Percentiles rank a stretch among this genome's conserved stretches.
phyloP scores from a whole-genome alignment of 2,797 vertebrate genomes.

The Phataginus tetradactyla region DNA sequence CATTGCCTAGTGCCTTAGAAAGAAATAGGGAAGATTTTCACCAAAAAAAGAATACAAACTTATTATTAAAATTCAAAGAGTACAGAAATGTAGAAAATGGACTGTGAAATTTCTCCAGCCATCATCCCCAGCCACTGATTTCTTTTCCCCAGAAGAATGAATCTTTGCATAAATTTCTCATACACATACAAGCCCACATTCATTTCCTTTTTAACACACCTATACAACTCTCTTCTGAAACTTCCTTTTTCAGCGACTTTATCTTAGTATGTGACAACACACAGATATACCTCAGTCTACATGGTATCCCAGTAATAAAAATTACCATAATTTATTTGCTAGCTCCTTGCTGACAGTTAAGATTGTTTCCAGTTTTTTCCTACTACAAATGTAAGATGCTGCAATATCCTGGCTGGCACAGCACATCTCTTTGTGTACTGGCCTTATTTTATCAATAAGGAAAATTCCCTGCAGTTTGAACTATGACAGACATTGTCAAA shows the following conservation, averaged over 20 bases:
- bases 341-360: background rate
- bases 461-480: background rate
- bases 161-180: background rate
- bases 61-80: conserved; percentile 15
- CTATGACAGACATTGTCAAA: background rate
- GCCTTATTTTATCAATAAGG: background rate
- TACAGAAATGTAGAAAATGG: conserved; percentile 13
- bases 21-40: background rate
- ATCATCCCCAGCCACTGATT: background rate
- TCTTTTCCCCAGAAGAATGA: background rate
- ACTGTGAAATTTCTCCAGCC: background rate
- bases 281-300: background rate
- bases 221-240: background rate
- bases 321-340: background rate
- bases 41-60: conserved; percentile 18
- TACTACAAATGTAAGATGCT: background rate
- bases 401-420: background rate
- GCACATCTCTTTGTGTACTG: background rate
- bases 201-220: background rate
- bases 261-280: background rate
- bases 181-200: background rate
- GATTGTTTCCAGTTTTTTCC: background rate
- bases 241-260: conserved; percentile 7
- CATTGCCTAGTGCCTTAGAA: background rate
- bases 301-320: background rate